Evolutionary conservation across 1,140 invertebrate species (phyloP).

Genomic region (Drosophila setifemur): DNA sequence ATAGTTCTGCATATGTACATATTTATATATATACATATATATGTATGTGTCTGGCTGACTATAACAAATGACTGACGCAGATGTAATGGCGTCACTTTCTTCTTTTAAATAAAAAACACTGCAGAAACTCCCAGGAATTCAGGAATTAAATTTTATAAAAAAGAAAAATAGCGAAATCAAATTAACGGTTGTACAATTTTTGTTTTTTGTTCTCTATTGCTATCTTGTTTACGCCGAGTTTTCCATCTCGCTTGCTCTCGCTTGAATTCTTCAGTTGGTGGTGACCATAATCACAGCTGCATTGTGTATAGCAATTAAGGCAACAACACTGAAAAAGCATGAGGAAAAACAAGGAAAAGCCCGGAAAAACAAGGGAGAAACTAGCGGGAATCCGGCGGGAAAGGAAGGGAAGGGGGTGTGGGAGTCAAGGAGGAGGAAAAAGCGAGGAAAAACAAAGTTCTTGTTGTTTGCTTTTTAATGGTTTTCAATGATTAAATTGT

Average conservation of each 20-base stretch:
- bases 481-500: slow-evolving; percentile 71
- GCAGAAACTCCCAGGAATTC: slow-evolving; percentile 1
- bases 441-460: slow-evolving; percentile 10
- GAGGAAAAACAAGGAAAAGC: too few species aligned
- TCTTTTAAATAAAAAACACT: not conserved
- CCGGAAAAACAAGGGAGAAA: not conserved
- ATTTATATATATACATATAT: not conserved
- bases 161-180: slow-evolving; percentile 28
- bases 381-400: not conserved
- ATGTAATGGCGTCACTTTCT: slow-evolving; percentile 1
- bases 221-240: not conserved
- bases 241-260: not conserved
- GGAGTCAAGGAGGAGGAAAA: not conserved
- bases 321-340: too few species aligned
- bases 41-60: not conserved
- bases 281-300: slow-evolving; percentile 63
- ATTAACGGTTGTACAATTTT: too few species aligned
- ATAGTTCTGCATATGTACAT: not conserved
- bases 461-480: slow-evolving; percentile 53
- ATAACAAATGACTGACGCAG: slow-evolving; percentile 42
- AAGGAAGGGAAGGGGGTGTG: not conserved
- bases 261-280: slow-evolving; percentile 13
- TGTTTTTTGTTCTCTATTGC: not conserved
- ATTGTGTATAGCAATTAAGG: slow-evolving; percentile 54
- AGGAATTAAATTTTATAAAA: slow-evolving; percentile 43